Percentiles rank a stretch among this genome's conserved stretches.
These are phyloP conservation scores for Poecilia wingei DNA, from an alignment of 2,797 vertebrate genomes.

Conservation along the genomic window DNA sequence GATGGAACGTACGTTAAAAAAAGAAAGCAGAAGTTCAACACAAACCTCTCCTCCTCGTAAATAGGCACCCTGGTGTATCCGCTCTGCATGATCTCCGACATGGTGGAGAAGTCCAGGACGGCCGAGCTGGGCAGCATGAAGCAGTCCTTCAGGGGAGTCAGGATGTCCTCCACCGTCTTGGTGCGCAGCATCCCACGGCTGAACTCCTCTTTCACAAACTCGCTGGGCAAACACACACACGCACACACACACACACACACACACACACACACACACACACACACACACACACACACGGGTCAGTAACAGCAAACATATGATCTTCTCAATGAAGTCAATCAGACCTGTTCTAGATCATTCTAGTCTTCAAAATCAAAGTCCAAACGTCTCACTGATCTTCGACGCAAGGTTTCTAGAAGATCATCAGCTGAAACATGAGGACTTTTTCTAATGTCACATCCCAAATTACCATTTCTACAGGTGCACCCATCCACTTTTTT, in stretches of 20 bases:
- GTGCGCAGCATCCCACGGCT: slow-evolving; percentile 86
- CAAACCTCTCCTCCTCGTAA: slow-evolving; percentile 89
- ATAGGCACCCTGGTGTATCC: slow-evolving; percentile 91
- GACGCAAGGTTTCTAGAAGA: not conserved
- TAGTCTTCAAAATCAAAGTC: not conserved
- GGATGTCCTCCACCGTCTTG: slow-evolving; percentile 91
- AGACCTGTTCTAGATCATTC: not conserved
- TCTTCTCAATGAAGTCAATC: not conserved
- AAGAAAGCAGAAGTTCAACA: not conserved
- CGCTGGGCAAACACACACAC: slow-evolving; percentile 58
- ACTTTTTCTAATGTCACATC: not conserved
- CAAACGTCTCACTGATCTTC: not conserved
- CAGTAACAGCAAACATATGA: not conserved
- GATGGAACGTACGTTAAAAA: not conserved
- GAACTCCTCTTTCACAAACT: slow-evolving; percentile 90
- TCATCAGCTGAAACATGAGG: not conserved
- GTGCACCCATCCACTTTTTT: too few relatives aligned
- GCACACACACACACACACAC: not conserved
- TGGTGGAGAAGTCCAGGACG: slow-evolving; percentile 88
- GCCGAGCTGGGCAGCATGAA: slow-evolving; percentile 89
- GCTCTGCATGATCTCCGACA: slow-evolving; percentile 94
- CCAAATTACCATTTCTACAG: not conserved
- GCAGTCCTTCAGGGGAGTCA: slow-evolving; percentile 90
- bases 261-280: not conserved
- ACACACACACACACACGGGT: not conserved